These are phyloP conservation scores for Cheilosia vernalis DNA, from an alignment of 2,888 invertebrate species.

Conservation along the genomic window DNA sequence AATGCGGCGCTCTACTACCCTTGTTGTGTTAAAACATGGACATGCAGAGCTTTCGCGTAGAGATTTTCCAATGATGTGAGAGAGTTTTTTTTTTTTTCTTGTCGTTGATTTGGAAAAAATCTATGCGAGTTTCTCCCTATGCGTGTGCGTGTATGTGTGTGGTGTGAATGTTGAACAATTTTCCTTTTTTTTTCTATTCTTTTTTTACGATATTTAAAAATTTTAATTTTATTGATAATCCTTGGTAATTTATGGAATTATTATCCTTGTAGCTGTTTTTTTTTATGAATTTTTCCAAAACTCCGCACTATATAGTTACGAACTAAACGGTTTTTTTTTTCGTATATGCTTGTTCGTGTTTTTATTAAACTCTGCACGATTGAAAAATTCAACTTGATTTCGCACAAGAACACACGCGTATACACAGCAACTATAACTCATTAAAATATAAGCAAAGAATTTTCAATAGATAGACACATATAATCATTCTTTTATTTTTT, in stretches of 20 bases:
- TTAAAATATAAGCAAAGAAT: conserved; percentile 47
- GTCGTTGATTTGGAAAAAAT: conserved; percentile 21
- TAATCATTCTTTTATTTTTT: conserved; percentile 27
- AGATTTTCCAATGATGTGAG: conserved; percentile 44
- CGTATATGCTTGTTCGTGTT: not conserved
- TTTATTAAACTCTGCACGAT: conserved; percentile 15
- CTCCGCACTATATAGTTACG: not conserved
- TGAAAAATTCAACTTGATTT: conserved; percentile 10
- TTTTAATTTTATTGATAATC: conserved; percentile 8
- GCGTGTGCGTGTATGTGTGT: not conserved
- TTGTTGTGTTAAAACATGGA: conserved; percentile 24
- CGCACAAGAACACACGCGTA: conserved; percentile 27
- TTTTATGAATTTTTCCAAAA: not conserved
- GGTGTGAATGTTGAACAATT: conserved; percentile 16
- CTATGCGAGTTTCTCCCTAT: not conserved
- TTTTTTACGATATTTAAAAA: not conserved
- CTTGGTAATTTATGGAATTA: not conserved
- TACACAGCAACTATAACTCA: conserved; percentile 31
- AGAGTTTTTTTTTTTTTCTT: conserved; percentile 12
- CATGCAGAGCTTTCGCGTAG: conserved; percentile 34
- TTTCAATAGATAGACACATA: conserved; percentile 55
- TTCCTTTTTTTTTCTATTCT: conserved; percentile 1
- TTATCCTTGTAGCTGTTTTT: not conserved
- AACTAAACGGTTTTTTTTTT: not conserved
- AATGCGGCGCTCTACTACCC: conserved; percentile 55